Evolutionary conservation across 2,797 vertebrate species (phyloP).

Genomic region (Typhlichthys eigenmanni): DNA sequence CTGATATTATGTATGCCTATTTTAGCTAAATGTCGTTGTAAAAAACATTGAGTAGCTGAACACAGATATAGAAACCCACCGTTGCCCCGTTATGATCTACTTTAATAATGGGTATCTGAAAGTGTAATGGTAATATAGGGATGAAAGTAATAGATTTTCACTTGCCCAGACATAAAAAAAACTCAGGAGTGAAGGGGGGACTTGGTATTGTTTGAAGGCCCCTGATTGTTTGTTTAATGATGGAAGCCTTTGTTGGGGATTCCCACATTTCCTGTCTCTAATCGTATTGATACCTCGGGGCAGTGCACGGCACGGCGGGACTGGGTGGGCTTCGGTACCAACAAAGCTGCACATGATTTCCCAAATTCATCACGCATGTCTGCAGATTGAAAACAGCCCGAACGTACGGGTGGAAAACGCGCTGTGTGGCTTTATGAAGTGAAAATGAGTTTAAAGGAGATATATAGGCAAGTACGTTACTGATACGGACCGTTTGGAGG

Average conservation of each 20-base stretch:
- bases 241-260: slow-evolving; percentile 75
- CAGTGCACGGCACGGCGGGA: slow-evolving; percentile 52
- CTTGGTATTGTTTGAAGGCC: slow-evolving; percentile 62
- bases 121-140: slow-evolving; percentile 44
- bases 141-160: slow-evolving; percentile 68
- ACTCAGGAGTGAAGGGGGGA: slow-evolving; percentile 43
- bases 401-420: slow-evolving; percentile 33
- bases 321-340: slow-evolving; percentile 77
- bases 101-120: slow-evolving; percentile 48
- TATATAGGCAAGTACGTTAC: not conserved
- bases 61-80: slow-evolving; percentile 23
- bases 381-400: slow-evolving; percentile 77
- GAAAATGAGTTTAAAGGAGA: slow-evolving; percentile 25
- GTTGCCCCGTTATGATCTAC: slow-evolving; percentile 36
- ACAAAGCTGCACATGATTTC: slow-evolving; percentile 77
- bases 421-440: slow-evolving; percentile 68
- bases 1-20: no score
- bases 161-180: slow-evolving; percentile 62
- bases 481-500: no score
- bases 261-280: slow-evolving; percentile 79
- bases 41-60: slow-evolving; percentile 29
- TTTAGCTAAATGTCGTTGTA: slow-evolving; percentile 1
- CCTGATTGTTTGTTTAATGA: slow-evolving; percentile 75
- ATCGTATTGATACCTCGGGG: slow-evolving; percentile 73
- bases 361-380: slow-evolving; percentile 80